A percentile compares a stretch with the other conserved stretches of the same genome.
phyloP scores from a whole-genome alignment of 2,888 invertebrate genomes.

The Steromphala cineraria region DNA sequence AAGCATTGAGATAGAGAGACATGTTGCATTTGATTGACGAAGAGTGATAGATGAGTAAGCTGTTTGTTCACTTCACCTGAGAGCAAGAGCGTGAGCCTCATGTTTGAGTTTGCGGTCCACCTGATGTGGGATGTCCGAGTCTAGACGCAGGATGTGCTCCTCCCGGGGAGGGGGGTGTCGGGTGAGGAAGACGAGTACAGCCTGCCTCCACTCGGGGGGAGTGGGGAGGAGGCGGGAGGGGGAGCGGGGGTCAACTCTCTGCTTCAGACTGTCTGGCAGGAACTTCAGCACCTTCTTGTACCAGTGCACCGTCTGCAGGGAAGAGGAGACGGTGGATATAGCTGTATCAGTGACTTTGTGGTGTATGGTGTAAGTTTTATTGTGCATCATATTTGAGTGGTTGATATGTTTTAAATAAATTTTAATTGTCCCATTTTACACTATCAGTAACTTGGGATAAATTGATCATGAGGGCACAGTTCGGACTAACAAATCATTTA shows the following conservation, averaged over 20 bases:
- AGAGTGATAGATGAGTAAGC: no score
- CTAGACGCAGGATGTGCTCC: slow-evolving; percentile 48
- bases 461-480: no score
- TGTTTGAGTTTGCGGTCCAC: slow-evolving; percentile 33
- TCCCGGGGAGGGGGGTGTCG: slow-evolving; percentile 51
- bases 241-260: slow-evolving; percentile 15
- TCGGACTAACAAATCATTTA: no score
- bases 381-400: no score
- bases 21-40: no score
- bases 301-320: slow-evolving; percentile 44
- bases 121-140: slow-evolving; percentile 36
- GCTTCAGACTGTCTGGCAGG: slow-evolving; percentile 46
- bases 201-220: slow-evolving; percentile 44
- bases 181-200: slow-evolving; percentile 43
- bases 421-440: no score
- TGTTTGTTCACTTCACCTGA: slow-evolving; percentile 34
- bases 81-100: slow-evolving; percentile 39
- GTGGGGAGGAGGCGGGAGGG: not conserved
- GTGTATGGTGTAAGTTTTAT: no score
- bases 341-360: no score
- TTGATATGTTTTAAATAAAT: no score
- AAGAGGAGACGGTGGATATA: no score
- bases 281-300: slow-evolving; percentile 51
- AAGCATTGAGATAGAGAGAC: no score
- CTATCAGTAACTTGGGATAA: no score